Conservation (phyloP, 2,888 invertebrate genomes). For the Leptinotarsa juncta region DNA sequence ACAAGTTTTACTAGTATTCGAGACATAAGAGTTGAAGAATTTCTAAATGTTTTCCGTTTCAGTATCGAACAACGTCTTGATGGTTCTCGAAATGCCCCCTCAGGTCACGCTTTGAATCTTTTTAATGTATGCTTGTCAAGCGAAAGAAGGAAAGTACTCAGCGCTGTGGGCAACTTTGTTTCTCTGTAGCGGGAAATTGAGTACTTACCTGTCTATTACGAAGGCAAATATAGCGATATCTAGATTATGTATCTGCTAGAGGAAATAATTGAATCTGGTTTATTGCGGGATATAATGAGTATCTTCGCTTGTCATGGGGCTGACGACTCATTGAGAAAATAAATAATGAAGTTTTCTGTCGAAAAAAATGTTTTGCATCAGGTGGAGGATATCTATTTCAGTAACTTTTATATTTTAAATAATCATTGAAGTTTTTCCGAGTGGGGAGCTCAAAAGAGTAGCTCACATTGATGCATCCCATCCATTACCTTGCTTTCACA, state of each 20-base stretch:
- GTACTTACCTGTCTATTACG: slow-evolving; percentile 41
- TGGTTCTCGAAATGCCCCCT: not conserved
- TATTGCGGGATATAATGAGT: slow-evolving; percentile 32
- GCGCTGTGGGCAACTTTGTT: slow-evolving; percentile 33
- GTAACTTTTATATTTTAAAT: not conserved
- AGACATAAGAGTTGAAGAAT: not conserved
- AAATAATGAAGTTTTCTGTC: not conserved
- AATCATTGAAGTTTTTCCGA: too few relatives aligned
- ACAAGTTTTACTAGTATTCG: not conserved
- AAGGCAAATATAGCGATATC: slow-evolving; percentile 42
- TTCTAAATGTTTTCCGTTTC: not conserved
- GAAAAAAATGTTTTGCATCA: not conserved
- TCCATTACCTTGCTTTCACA: too few relatives aligned
- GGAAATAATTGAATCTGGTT: slow-evolving; percentile 39
- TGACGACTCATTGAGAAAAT: not conserved
- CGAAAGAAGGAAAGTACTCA: slow-evolving; percentile 17
- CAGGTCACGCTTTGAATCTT: not conserved
- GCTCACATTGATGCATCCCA: too few relatives aligned
- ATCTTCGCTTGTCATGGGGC: slow-evolving; percentile 26
- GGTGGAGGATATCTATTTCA: not conserved
- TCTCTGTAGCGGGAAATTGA: slow-evolving; percentile 39
- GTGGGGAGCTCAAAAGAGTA: too few relatives aligned
- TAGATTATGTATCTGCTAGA: slow-evolving; percentile 42
- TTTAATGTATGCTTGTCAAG: slow-evolving; percentile 5
- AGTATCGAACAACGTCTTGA: not conserved